Evolutionary conservation across 2,888 invertebrate species (phyloP).

Genomic region (Onthophagus sagittarius): DNA sequence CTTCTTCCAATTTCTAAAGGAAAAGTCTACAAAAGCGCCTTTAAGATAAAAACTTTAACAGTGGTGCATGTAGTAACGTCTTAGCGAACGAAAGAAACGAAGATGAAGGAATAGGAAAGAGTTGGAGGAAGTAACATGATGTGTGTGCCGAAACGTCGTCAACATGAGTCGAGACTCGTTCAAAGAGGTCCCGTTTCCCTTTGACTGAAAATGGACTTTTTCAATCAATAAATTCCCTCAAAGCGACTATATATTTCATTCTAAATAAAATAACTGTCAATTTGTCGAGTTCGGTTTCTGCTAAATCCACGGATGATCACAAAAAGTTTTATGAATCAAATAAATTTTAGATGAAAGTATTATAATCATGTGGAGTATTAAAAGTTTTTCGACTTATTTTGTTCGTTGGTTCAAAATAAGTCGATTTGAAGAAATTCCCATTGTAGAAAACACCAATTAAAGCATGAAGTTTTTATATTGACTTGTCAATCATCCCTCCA

Average conservation of each 20-base stretch:
- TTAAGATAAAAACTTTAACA: slow-evolving; percentile 10
- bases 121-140: neutral
- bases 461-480: no score
- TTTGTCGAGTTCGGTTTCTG: slow-evolving; percentile 24
- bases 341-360: neutral
- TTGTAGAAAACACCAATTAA: no score
- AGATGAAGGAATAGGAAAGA: neutral
- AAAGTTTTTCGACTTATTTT: no score
- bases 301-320: no score
- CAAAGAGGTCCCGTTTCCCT: slow-evolving; percentile 35
- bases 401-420: no score
- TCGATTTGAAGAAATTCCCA: no score
- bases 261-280: slow-evolving; percentile 33
- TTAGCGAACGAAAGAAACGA: neutral
- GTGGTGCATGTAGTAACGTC: neutral
- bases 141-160: slow-evolving; percentile 3
- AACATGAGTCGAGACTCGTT: slow-evolving; percentile 20
- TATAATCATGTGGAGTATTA: no score
- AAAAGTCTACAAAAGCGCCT: neutral
- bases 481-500: no score
- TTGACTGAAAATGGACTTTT: slow-evolving; percentile 42
- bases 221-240: slow-evolving; percentile 39
- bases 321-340: no score
- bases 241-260: slow-evolving; percentile 27
- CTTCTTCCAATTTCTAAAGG: neutral